These are phyloP conservation scores for Chlorocebus sabaeus DNA, from an alignment of 2,113 vertebrate species.

Conservation along the genomic window DNA sequence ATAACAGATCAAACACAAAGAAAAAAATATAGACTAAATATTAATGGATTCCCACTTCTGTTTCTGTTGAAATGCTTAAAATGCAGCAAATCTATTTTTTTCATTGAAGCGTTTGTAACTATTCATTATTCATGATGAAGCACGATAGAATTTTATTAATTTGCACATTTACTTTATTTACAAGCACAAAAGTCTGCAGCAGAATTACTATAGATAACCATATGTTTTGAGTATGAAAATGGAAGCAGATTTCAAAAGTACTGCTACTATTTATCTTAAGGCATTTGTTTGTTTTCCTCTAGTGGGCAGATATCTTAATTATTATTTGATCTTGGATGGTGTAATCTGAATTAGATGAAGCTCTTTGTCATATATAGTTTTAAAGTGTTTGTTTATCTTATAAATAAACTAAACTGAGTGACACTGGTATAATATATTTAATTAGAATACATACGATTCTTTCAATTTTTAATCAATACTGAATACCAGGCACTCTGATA, in stretches of 20 bases:
- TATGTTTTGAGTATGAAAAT: constrained; percentile 59
- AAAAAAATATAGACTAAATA: constrained; percentile 3
- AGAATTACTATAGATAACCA: constrained; percentile 45
- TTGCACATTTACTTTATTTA: constrained; percentile 75
- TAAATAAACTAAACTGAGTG: background rate
- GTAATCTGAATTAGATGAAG: background rate
- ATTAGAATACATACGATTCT: background rate
- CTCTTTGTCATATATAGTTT: background rate
- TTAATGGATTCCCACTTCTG: constrained; percentile 44
- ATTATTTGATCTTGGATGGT: background rate
- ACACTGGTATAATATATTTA: background rate
- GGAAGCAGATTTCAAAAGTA: constrained; percentile 41
- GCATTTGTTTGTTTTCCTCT: background rate
- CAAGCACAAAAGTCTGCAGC: constrained; percentile 41
- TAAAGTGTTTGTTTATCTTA: constrained; percentile 4
- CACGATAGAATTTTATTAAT: constrained; percentile 77
- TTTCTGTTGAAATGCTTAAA: constrained; percentile 65
- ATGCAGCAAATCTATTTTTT: constrained; percentile 63
- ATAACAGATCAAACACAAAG: constrained; percentile 44
- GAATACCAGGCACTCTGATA: background rate
- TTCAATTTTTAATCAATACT: constrained; percentile 32
- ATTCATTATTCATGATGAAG: constrained; percentile 73
- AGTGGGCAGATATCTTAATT: background rate
- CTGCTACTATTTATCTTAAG: background rate
- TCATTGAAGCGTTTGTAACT: constrained; percentile 66